Base-by-base conservation (phyloP, 2,113 vertebrate genomes). In the Ceuthmochares aereus region DNA sequence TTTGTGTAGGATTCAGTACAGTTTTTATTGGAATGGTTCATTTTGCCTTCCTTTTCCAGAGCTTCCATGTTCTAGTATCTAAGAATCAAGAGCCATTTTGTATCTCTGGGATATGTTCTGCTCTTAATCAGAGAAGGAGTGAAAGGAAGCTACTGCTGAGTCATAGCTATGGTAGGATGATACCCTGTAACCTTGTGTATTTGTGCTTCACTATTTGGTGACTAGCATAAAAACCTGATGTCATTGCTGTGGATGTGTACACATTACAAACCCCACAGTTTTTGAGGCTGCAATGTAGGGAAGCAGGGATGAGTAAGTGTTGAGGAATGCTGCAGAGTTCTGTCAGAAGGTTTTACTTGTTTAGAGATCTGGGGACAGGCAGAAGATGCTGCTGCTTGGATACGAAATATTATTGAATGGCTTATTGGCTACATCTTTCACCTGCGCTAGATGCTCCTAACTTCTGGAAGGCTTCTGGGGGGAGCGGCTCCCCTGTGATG, bases 1-100 rank as follows among this genome's bases (percentile, higher is more conserved):
- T 98, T 97, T 95, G 96, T 97, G 97, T 98, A 94, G 93, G 96
- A 96, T 92, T 95, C 97, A 96, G 81, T 97, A 79, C 60, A 52
- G 92, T 97, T 97, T 96, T 84, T 94, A 70, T 80, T 63, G 59
- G 34, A 80, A 69, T 30, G 3, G 14, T 72, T 94, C 25, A 21
- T 70, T 64, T 58, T 86, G 34, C 64, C 26, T 82, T 85, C 23
- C 10, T 20, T 91, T 77, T 49, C 40, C 30, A 30, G 75, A 77
- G 6, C 14, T 80, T 34, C 7, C 19, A 0, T 52, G 27, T 51
- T 85, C 58, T 49, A 27, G 2, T 63, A 4, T 74, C 52, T 30
- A 70, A 69, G 59, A 47, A 14, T 4, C 23, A 59, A 62, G 26
- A 78, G 13, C 34, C 12, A 12, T 52, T 85, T 60, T 64, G 3